Percentiles rank a stretch among this genome's conserved stretches.
Evolutionary conservation across 1,140 invertebrate genomes (phyloP).

Genomic region (Amphibalanus amphitrite): DNA sequence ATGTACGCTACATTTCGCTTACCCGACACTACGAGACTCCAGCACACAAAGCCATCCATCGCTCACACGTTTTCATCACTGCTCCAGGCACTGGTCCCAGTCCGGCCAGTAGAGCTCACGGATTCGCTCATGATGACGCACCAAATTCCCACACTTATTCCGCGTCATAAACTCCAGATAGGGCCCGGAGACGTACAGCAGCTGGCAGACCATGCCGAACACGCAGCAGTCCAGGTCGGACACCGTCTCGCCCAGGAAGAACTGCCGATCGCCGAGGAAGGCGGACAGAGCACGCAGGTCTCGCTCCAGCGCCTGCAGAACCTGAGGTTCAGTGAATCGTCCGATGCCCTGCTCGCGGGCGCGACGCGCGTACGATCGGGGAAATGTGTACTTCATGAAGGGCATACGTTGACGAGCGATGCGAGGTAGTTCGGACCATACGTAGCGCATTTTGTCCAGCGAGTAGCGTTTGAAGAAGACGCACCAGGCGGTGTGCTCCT

Average conservation of each 20-base stretch:
- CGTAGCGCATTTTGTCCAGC: not conserved
- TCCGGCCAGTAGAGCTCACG: slow-evolving; percentile 25
- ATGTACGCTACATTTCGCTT: no score
- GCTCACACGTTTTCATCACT: no score
- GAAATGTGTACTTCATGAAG: not conserved
- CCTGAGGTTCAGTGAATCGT: slow-evolving; percentile 4
- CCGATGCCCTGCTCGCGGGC: slow-evolving; percentile 11
- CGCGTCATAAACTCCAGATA: slow-evolving; percentile 1
- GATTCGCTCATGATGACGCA: slow-evolving; percentile 23
- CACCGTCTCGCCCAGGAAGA: slow-evolving; percentile 26
- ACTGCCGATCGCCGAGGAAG: slow-evolving; percentile 20
- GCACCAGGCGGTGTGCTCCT: slow-evolving; percentile 4
- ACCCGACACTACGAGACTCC: no score
- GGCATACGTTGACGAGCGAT: not conserved
- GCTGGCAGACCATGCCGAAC: slow-evolving; percentile 19
- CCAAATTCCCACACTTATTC: slow-evolving; percentile 19
- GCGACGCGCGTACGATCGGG: not conserved
- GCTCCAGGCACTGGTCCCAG: slow-evolving; percentile 22
- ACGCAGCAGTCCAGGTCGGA: slow-evolving; percentile 26
- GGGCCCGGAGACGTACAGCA: slow-evolving; percentile 5
- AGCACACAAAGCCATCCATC: no score
- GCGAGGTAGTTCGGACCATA: not conserved
- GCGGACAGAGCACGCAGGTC: slow-evolving; percentile 11
- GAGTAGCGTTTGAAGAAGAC: not conserved
- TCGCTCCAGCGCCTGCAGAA: slow-evolving; percentile 2